A percentile compares a stretch with the other conserved stretches of the same genome.
phyloP scores from a whole-genome alignment of 2,797 vertebrate species.

The Pipistrellus nathusii region DNA sequence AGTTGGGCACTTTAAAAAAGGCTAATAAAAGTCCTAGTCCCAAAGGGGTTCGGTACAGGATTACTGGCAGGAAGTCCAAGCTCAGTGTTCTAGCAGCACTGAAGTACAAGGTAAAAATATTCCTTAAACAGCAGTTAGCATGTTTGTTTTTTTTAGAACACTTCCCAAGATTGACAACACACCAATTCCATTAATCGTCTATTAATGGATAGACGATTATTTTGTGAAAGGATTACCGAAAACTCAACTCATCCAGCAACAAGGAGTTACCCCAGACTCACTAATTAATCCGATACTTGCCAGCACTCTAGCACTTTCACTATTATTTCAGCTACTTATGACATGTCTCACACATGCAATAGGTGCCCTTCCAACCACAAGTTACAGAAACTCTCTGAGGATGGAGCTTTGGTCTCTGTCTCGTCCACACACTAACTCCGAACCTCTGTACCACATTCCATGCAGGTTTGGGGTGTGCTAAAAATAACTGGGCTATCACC shows the following conservation, averaged over 20 bases:
- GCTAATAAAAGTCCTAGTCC: background rate
- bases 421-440: background rate
- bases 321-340: background rate
- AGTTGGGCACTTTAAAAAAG: background rate
- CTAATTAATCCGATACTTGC: background rate
- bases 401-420: background rate
- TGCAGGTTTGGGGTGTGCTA: background rate
- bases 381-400: background rate
- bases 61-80: background rate
- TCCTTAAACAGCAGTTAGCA: background rate
- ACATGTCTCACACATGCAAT: background rate
- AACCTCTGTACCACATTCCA: background rate
- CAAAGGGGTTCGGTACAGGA: background rate
- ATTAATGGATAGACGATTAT: too few relatives aligned
- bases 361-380: background rate
- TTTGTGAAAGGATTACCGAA: background rate
- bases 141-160: background rate
- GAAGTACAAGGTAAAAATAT: background rate
- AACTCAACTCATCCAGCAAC: background rate
- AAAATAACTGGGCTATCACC: background rate
- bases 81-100: background rate
- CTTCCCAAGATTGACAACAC: background rate
- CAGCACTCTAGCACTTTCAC: background rate
- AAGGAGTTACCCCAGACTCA: background rate
- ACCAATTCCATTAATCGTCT: background rate